Conservation (phyloP, 2,888 invertebrate species). For the Diarsia mendica region DNA sequence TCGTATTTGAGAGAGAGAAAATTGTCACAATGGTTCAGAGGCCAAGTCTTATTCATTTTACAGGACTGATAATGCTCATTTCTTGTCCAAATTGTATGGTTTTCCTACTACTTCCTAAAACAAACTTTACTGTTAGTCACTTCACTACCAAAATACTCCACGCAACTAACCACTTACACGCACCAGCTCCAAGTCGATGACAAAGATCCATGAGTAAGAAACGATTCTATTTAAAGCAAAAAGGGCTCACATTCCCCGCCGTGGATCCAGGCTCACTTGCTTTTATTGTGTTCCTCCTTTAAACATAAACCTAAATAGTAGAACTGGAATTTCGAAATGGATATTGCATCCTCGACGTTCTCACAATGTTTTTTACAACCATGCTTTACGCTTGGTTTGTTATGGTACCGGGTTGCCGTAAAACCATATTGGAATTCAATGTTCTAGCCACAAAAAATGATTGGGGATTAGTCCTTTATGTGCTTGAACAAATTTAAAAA, state of each 20-base stretch:
- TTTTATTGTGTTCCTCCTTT: conserved; percentile 69
- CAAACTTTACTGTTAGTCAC: neutral
- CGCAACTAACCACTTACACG: conserved; percentile 5
- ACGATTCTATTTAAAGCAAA: conserved; percentile 68
- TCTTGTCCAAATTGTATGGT: neutral
- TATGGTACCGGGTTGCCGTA: conserved; percentile 47
- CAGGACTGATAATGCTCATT: neutral
- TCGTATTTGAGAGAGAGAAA: neutral
- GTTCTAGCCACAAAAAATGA: conserved; percentile 28
- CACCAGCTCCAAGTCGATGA: conserved; percentile 45
- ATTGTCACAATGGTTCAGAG: neutral
- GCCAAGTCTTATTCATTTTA: neutral
- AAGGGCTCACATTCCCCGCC: conserved; percentile 74
- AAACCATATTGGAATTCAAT: conserved; percentile 54
- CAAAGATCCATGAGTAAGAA: conserved; percentile 59
- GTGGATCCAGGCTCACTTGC: conserved; percentile 62
- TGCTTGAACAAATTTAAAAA: conserved; percentile 6
- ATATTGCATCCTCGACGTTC: conserved; percentile 56
- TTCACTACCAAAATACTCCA: conserved; percentile 19
- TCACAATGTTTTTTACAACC: conserved; percentile 61
- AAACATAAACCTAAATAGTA: conserved; percentile 67
- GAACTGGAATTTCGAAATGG: conserved; percentile 59
- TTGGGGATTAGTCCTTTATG: conserved; percentile 30
- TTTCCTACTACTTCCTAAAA: neutral
- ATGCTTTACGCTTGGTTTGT: conserved; percentile 58